Evolutionary conservation across 2,888 invertebrate genomes (phyloP), one percentile per base, ranked within the genome.

Genomic region (Zygogramma bicolorata): DNA sequence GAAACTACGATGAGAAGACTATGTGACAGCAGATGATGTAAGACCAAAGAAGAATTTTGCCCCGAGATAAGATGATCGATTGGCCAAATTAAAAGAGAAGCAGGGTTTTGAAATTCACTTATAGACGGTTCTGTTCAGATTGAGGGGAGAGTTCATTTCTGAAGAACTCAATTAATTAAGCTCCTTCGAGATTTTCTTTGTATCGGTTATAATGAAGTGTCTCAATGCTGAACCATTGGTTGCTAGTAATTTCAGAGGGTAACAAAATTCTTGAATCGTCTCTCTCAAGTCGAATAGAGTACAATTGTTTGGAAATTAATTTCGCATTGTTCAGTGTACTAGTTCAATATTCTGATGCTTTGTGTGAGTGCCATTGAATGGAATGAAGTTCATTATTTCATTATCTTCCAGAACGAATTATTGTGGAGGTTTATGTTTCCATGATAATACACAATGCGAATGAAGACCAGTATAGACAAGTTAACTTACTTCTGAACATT

Each of bases 51-150:
- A 31, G 4, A 31, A 31, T 31, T 31, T 27, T 25, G 62, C 68
- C 57, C 22, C 31, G 20, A 29, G 77, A 74, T 71, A 73, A 74
- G 77, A 73, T 73, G 75, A 76, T 75, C 76, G 78, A 80, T 78
- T 80, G 77, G 77, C 75, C 76, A 78, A 80, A 81, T 81, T 81
- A n/a, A 78, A 79, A 79, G 80, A 80, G 79, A 78, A 80, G 78
- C 77, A 73, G 71, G 70, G 74, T 76, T 75, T 71, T 75, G 74
- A 74, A 75, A 79, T 79, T 78, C 71, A 75, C n/a, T 53, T 27
- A 5, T 1, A 27, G n/a, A 53, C 7, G 22, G 27, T 4, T 53
- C n/a, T 25, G 7, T 22, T 49, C 20, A 22, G 22, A 25, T 53
- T 53, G 53, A 5, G 25, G 53, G 27, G 25, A 25, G n/a, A n/a